phyloP scores from a whole-genome alignment of 2,113 vertebrate species.

The Percopsis transmontana region DNA sequence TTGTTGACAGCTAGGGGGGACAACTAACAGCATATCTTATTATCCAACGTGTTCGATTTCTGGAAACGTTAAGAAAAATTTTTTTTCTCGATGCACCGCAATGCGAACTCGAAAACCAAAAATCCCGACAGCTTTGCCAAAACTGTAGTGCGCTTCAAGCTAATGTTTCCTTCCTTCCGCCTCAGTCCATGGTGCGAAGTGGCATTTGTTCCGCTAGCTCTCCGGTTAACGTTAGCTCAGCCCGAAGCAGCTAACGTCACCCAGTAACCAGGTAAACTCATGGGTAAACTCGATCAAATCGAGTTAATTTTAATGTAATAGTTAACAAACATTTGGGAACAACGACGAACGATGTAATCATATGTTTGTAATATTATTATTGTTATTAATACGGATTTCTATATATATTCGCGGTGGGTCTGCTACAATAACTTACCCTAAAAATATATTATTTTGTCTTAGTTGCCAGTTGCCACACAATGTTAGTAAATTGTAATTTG shows the following conservation, averaged over 20 bases:
- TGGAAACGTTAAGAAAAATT: constrained; percentile 5
- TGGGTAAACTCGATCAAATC: neutral
- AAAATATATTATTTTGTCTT: too few relatives aligned
- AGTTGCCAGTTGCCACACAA: too few relatives aligned
- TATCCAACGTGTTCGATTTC: constrained; percentile 27
- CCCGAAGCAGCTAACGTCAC: constrained; percentile 2
- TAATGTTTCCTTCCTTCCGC: constrained; percentile 60
- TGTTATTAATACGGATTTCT: too few relatives aligned
- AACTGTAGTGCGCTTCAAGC: constrained; percentile 37
- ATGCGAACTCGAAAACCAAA: neutral
- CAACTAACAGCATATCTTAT: constrained; percentile 33
- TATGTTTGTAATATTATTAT: too few relatives aligned
- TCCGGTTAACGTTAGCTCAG: constrained; percentile 12
- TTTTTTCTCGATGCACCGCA: constrained; percentile 43
- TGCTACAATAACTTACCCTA: too few relatives aligned
- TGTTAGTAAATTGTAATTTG: too few relatives aligned
- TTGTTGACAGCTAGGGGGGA: constrained; percentile 35
- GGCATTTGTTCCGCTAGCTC: constrained; percentile 34
- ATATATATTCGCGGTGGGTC: too few relatives aligned
- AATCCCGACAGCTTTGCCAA: constrained; percentile 37
- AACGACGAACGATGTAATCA: too few relatives aligned
- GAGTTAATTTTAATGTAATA: neutral
- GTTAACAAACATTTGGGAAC: neutral
- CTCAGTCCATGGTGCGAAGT: constrained; percentile 21
- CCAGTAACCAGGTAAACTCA: too few relatives aligned